These are phyloP conservation scores for Bos taurus DNA, from an alignment of 2,113 vertebrate genomes.

Conservation along the genomic window ARS-UCD2.0 NC_037335.1:21536501-21537000, in stretches of 20 bases:
- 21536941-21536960: background rate
- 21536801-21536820: background rate
- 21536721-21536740: background rate
- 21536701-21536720: background rate
- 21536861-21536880: background rate
- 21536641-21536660: background rate
- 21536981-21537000: background rate
- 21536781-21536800: background rate
- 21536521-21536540: background rate
- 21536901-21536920: background rate
- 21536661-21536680: background rate
- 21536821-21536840: background rate
- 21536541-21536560: background rate
- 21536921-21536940: background rate
- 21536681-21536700: background rate
- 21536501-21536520: background rate
- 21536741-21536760: background rate
- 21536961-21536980: background rate
- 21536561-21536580: background rate
- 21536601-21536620: background rate
- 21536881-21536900: background rate
- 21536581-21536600: background rate
- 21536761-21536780: background rate
- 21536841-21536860: background rate
- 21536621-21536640: background rate